Conservation (phyloP, 1,140 invertebrate genomes). For the Maniola jurtina region DNA sequence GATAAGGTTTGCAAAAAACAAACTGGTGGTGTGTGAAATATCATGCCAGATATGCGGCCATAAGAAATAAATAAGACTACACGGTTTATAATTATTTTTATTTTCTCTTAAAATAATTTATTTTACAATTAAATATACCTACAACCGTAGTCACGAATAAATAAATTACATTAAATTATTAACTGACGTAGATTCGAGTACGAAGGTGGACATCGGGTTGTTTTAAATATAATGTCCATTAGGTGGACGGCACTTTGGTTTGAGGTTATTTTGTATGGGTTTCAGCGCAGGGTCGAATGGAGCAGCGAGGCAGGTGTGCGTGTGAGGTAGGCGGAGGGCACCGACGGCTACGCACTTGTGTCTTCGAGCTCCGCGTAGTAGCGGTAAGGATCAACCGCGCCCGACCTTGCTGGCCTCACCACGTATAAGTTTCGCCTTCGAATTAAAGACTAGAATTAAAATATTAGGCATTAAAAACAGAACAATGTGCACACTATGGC, state of each 20-base stretch:
- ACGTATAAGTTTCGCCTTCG: slow-evolving; percentile 81
- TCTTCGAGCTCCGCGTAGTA: slow-evolving; percentile 78
- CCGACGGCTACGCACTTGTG: slow-evolving; percentile 81
- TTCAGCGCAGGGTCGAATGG: slow-evolving; percentile 38
- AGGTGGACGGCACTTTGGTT: slow-evolving; percentile 69
- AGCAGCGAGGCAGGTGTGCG: slow-evolving; percentile 30
- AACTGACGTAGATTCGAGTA: slow-evolving; percentile 69
- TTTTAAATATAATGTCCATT: slow-evolving; percentile 50
- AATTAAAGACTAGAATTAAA: slow-evolving; percentile 75
- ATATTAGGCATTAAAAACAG: slow-evolving; percentile 37
- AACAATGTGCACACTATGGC: neutral
- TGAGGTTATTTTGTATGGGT: slow-evolving; percentile 62
- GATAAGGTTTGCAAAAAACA: neutral
- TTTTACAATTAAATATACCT: slow-evolving; percentile 63
- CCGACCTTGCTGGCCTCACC: slow-evolving; percentile 77
- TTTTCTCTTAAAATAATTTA: slow-evolving; percentile 66
- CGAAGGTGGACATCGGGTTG: slow-evolving; percentile 51
- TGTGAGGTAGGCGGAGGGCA: neutral
- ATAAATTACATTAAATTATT: slow-evolving; percentile 75
- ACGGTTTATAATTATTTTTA: slow-evolving; percentile 55
- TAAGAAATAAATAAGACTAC: slow-evolving; percentile 43
- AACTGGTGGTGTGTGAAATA: neutral
- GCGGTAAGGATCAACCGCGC: slow-evolving; percentile 77
- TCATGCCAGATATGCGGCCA: neutral
- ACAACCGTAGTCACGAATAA: slow-evolving; percentile 69